Evolutionary conservation across 2,888 invertebrate genomes (phyloP).

Genomic region (Agrotis segetum): DNA sequence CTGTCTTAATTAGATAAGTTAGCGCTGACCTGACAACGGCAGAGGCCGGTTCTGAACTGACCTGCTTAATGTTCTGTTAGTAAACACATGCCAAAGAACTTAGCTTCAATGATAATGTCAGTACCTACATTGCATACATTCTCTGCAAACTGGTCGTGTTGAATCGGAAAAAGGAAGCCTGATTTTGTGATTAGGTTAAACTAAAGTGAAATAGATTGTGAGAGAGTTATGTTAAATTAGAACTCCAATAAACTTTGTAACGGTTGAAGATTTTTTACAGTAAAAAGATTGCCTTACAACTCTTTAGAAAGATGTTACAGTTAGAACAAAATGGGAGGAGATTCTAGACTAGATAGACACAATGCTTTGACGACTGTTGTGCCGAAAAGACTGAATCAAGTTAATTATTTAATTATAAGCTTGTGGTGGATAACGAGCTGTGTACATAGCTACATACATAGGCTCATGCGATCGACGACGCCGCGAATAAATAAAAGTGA

Average conservation of each 20-base stretch:
- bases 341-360: background rate
- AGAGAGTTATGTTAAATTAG: too few species aligned
- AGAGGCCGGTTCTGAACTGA: constrained; percentile 29
- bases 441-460: background rate
- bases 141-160: background rate
- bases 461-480: background rate
- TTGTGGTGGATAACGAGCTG: background rate
- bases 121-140: background rate
- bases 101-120: background rate
- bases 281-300: background rate
- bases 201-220: background rate
- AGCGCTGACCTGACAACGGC: constrained; percentile 20
- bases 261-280: background rate
- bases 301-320: background rate
- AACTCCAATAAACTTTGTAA: background rate
- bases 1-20: constrained; percentile 45
- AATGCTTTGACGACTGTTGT: constrained; percentile 1
- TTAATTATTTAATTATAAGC: background rate
- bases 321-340: background rate
- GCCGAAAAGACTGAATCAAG: background rate
- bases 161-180: background rate
- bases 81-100: constrained; percentile 12
- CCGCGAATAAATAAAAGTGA: constrained; percentile 28
- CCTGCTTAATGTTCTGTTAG: constrained; percentile 31
- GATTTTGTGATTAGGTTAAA: background rate